Conservation (phyloP, 2,888 invertebrate species). For the Aproaerema taeniolella region DNA sequence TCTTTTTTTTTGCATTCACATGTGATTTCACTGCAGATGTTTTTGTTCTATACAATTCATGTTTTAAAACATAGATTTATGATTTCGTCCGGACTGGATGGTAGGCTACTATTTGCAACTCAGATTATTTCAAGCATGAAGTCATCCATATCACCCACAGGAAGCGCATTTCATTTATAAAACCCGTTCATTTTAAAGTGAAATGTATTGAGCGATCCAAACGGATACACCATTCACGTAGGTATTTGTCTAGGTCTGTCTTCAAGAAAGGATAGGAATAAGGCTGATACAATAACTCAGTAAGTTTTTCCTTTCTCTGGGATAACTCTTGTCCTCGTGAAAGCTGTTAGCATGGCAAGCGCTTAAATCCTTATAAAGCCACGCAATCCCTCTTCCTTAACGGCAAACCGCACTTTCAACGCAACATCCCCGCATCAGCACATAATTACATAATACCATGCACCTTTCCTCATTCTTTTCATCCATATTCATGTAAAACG, state of each 20-base stretch:
- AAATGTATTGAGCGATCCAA: not conserved
- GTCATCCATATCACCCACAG: slow-evolving; percentile 36
- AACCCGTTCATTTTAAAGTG: slow-evolving; percentile 1
- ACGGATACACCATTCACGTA: too few relatives aligned
- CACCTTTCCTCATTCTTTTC: not conserved
- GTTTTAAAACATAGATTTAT: slow-evolving; percentile 37
- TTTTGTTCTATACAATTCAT: slow-evolving; percentile 63
- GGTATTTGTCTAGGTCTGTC: slow-evolving; percentile 3
- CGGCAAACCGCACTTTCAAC: not conserved
- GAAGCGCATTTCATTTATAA: slow-evolving; percentile 70
- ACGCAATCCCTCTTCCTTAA: not conserved
- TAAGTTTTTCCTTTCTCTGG: slow-evolving; percentile 16
- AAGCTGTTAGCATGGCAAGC: too few relatives aligned
- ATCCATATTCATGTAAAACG: slow-evolving; percentile 15
- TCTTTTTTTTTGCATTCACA: slow-evolving; percentile 71
- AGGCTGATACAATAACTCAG: slow-evolving; percentile 2
- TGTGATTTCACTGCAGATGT: slow-evolving; percentile 76
- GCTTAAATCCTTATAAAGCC: too few relatives aligned
- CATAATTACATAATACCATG: not conserved
- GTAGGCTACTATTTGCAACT: slow-evolving; percentile 25
- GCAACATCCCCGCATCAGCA: not conserved
- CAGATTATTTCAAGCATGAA: slow-evolving; percentile 51
- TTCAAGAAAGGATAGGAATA: not conserved
- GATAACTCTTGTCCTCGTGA: slow-evolving; percentile 9
- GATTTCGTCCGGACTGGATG: slow-evolving; percentile 44